Percentiles rank a stretch among this genome's conserved stretches.
Conservation (phyloP, 2,888 invertebrate species). For the Cephus sareptanus region DNA sequence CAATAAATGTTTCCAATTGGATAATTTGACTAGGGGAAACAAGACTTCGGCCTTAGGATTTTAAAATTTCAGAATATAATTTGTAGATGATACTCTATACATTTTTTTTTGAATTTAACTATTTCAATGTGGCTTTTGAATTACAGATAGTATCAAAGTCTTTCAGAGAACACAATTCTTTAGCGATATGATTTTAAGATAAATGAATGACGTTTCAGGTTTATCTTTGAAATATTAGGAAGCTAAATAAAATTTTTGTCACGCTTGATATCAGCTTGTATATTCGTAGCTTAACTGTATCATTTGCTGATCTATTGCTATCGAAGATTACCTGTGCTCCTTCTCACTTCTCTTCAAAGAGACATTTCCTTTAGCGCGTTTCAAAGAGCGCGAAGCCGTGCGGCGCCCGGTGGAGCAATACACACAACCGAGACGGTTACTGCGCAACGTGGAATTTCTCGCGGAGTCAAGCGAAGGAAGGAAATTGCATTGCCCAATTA, state of each 20-base stretch:
- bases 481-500: conserved; percentile 51
- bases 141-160: not conserved
- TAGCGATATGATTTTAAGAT: not conserved
- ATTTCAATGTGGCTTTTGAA: not conserved
- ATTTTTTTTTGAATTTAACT: not conserved
- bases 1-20: not conserved
- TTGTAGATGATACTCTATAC: not conserved
- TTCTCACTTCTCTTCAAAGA: not conserved
- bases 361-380: not conserved
- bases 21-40: not conserved
- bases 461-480: conserved; percentile 37
- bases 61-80: not conserved
- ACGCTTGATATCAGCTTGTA: not conserved
- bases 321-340: not conserved
- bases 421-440: not conserved
- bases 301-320: not conserved
- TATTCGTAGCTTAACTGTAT: not conserved
- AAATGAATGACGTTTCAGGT: not conserved
- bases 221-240: not conserved
- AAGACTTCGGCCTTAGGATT: not conserved
- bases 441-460: conserved; percentile 25
- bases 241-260: not conserved
- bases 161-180: not conserved
- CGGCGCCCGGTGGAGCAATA: conserved; percentile 10
- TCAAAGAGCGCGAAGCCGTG: conserved; percentile 4